These are phyloP conservation scores for Hypomecis atomaria DNA, from an alignment of 2,888 invertebrate species.

Conservation along the genomic window DNA sequence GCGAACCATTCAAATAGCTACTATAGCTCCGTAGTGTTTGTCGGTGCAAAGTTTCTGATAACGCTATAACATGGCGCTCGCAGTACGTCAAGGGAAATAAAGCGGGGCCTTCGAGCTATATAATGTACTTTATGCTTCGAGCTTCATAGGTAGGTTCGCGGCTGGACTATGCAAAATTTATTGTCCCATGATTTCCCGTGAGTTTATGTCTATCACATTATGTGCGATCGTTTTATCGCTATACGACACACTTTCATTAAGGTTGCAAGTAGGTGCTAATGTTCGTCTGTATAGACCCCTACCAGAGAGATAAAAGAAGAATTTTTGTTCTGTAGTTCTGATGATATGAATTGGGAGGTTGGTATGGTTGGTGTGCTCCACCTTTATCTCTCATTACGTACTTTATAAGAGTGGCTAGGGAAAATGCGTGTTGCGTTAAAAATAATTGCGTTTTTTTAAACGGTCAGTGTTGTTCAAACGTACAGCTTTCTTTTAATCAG, in stretches of 20 bases:
- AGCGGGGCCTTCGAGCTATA: slow-evolving; percentile 41
- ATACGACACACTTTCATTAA: not conserved
- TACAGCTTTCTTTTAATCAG: no score
- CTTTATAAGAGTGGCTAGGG: no score
- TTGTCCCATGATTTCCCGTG: slow-evolving; percentile 52
- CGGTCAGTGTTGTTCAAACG: no score
- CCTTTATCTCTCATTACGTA: no score
- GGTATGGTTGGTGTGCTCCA: no score
- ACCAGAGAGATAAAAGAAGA: no score
- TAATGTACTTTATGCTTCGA: no score
- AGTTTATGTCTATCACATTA: slow-evolving; percentile 31
- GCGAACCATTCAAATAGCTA: no score
- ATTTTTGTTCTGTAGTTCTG: no score
- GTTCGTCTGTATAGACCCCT: no score
- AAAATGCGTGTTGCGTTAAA: no score
- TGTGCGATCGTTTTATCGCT: not conserved
- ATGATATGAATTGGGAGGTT: no score
- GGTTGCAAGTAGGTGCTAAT: not conserved
- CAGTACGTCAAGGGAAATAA: slow-evolving; percentile 45
- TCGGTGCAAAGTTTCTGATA: slow-evolving; percentile 17
- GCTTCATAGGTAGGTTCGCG: slow-evolving; percentile 35
- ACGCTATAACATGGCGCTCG: slow-evolving; percentile 18
- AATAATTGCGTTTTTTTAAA: not conserved
- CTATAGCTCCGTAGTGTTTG: not conserved
- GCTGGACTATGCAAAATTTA: slow-evolving; percentile 46